Percentiles rank a stretch among this genome's conserved stretches.
phyloP scores from a whole-genome alignment of 2,888 invertebrate genomes.

The Ochlodes sylvanus region DNA sequence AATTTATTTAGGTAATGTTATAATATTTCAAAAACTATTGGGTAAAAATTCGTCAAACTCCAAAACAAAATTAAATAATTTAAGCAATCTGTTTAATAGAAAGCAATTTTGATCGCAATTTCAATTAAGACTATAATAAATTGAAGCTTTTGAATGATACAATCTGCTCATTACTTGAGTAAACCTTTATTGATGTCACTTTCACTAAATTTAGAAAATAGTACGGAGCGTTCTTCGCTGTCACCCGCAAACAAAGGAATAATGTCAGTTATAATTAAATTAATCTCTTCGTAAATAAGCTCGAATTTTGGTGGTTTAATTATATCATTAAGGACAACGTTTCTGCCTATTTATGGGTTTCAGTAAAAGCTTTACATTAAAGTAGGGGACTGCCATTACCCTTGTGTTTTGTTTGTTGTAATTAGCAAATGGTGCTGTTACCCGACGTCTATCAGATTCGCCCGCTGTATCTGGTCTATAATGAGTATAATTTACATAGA shows the following conservation, averaged over 20 bases:
- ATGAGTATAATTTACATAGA: too few species aligned
- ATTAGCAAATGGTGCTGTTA: not conserved
- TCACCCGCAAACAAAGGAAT: constrained; percentile 1
- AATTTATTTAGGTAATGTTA: too few species aligned
- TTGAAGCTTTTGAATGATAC: not conserved
- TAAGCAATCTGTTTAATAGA: not conserved
- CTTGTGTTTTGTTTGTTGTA: not conserved
- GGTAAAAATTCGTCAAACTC: too few species aligned
- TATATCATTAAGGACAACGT: constrained; percentile 6
- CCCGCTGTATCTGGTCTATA: too few species aligned
- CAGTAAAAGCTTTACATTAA: constrained; percentile 4
- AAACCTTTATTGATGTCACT: not conserved
- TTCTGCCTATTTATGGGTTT: constrained; percentile 2
- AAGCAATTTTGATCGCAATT: not conserved
- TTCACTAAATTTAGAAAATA: constrained; percentile 5
- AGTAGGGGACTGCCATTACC: not conserved
- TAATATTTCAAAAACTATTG: not conserved
- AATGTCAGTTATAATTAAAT: constrained; percentile 6
- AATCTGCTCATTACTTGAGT: constrained; percentile 1
- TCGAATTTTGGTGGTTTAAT: constrained; percentile 11
- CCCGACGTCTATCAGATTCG: too few species aligned
- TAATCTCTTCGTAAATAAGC: constrained; percentile 8
- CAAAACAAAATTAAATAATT: not conserved
- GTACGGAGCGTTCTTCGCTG: not conserved
- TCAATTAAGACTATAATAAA: not conserved